phyloP scores from a whole-genome alignment of 2,113 vertebrate species.

The Pluvianellus socialis region DNA sequence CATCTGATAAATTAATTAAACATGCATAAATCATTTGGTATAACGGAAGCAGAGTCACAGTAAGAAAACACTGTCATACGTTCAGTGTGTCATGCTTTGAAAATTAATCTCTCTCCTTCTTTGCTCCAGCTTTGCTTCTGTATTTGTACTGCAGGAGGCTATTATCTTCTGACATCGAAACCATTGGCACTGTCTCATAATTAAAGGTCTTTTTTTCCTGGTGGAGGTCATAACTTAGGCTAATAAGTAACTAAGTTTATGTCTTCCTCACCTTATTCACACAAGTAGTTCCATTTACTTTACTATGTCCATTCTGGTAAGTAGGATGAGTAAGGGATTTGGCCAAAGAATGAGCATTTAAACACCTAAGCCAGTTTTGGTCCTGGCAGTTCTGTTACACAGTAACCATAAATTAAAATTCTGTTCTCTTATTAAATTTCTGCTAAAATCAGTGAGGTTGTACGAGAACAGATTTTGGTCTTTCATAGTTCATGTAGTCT shows the following conservation, averaged over 20 bases:
- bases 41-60: background rate
- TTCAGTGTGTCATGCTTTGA: background rate
- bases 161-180: background rate
- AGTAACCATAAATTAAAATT: background rate
- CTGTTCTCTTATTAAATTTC: background rate
- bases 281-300: background rate
- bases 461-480: background rate
- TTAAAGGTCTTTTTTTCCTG: background rate
- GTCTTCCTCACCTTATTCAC: background rate
- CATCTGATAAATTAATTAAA: slow-evolving; percentile 21
- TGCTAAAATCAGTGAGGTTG: background rate
- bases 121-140: background rate
- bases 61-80: background rate
- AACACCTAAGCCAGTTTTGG: background rate
- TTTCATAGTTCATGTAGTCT: background rate
- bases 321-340: background rate
- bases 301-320: background rate
- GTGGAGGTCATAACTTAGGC: background rate
- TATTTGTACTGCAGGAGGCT: background rate
- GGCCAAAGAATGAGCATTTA: background rate
- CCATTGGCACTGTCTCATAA: background rate
- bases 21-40: background rate
- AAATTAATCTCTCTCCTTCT: slow-evolving; percentile 1
- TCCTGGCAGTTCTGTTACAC: background rate
- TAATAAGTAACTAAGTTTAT: background rate